Percentiles rank a stretch among this genome's conserved stretches.
These are phyloP conservation scores for Erynnis tages DNA, from an alignment of 2,888 invertebrate species.

Conservation along the genomic window DNA sequence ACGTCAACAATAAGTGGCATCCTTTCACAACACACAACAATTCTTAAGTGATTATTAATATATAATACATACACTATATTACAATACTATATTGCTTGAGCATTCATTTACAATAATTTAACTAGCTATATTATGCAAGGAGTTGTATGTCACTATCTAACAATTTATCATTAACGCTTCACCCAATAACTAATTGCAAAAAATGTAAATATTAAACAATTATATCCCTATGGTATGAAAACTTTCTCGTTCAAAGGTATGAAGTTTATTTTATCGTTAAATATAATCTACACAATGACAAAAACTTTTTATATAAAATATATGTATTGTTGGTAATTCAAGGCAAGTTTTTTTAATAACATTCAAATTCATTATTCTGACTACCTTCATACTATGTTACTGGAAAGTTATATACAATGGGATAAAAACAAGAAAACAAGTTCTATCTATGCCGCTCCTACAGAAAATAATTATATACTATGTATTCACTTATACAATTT, in stretches of 20 bases:
- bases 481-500: conserved; percentile 10
- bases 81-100: conserved; percentile 22
- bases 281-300: conserved; percentile 20
- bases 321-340: conserved; percentile 17
- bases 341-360: conserved; percentile 17
- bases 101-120: conserved; percentile 21
- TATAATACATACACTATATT: conserved; percentile 7
- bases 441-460: conserved; percentile 2
- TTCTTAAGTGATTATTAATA: too few species aligned
- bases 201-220: conserved; percentile 12
- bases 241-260: conserved; percentile 20
- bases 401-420: conserved; percentile 8
- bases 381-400: conserved; percentile 3
- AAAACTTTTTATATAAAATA: conserved; percentile 25
- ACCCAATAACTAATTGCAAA: conserved; percentile 1
- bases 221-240: conserved; percentile 8
- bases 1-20: too few species aligned
- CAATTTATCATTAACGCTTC: not conserved
- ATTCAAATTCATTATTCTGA: conserved; percentile 19
- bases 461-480: conserved; percentile 11
- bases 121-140: conserved; percentile 13
- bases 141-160: not conserved
- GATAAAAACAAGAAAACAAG: conserved; percentile 2
- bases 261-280: conserved; percentile 14
- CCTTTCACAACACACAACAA: too few species aligned